Base-by-base conservation (phyloP, 2,113 vertebrate genomes). In the Urocynchramus pylzowi region DNA sequence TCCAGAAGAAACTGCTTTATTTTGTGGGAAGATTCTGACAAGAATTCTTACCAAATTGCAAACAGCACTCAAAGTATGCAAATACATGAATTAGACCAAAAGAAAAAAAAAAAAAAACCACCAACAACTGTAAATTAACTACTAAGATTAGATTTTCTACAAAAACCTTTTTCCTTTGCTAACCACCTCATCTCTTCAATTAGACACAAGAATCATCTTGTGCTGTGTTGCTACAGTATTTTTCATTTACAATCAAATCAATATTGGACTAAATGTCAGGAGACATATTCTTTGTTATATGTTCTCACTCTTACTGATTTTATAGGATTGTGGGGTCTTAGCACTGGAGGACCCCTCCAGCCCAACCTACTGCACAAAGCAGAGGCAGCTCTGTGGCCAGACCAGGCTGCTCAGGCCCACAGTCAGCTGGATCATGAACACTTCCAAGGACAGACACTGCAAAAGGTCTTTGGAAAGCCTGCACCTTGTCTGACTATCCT, bases 1-100 rank as follows among this genome's bases (percentile, higher is more conserved):
- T 90, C 79, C 87, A 96, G 84, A 90, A 83, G 83, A 97, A 97
- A 64, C 68, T 95, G 67, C 90, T 95, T 78, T 90, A 76, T 13
- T 68, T 74, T 95, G 95, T 73, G 75, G 13, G 79, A 95, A 91
- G 50, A 91, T 91, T 97, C 70, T 95, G 61, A 78, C 35, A 95
- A 81, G 41, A 87, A 78, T 74, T 89, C 49, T 95, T 91, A 93
- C 30, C 19, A 60, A 50, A 85, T 95, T 68, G 54, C 23, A 35
- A 86, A 56, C 4, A 77, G 3, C 7, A 50, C 16, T 56, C 26
- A 9, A 70, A 84, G 10, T 50, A 77, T 47, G 9, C 9, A 71
- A 89, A 86, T 54, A 19, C 7, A 17, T 23, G 33, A 65, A 3
- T 49, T 52, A 74, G 10, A 63, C 2, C 5, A 33, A 41, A n/a